Evolutionary conservation across 2,113 vertebrate species (phyloP), one percentile per base, ranked within the genome.

Genomic region (Gorilla gorilla): DNA sequence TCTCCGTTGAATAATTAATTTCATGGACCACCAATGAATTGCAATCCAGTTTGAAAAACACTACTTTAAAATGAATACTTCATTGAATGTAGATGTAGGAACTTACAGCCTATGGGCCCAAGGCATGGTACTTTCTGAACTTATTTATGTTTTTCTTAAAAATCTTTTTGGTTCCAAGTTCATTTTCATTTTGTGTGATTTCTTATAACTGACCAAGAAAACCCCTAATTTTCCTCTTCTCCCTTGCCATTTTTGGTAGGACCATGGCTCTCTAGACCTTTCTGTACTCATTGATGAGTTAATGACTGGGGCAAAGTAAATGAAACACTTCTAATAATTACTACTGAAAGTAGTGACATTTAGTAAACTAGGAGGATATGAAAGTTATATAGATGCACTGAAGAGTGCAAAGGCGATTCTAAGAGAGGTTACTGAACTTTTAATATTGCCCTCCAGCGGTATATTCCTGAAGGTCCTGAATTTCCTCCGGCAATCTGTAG

Each of bases 261-360:
- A 18, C 3, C 52, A 72, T 35, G 87, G 57, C 52, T 97, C 90
- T 96, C 38, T 94, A 93, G 87, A 73, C 72, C 80, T 96, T 96
- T 80, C 75, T 94, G 48, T 95, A 45, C 30, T 93, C 73, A 89
- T 66, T 92, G 89, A 92, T 97, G 93, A 97, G 23, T 93, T 95
- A 93, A 75, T 94, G 89, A 97, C 87, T 93, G 78, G 96, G 30
- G 66, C 38, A 80, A 90, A 57, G 66, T 87, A 45, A 72, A 82
- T 57, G 68, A 89, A 93, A 94, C 48, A 48, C 30, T 85, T 96
- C 10, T 61, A 90, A 73, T 93, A 91, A 93, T 92, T 94, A 48
- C 38, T 64, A 73, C 72, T 90, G 59, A 84, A 84, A 81, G 14
- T 61, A 48, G 35, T 84, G 84, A n/a, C 72, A 88, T 32, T 68